Base-by-base conservation (phyloP, 2,113 vertebrate genomes). In the Percina caprodes region DNA sequence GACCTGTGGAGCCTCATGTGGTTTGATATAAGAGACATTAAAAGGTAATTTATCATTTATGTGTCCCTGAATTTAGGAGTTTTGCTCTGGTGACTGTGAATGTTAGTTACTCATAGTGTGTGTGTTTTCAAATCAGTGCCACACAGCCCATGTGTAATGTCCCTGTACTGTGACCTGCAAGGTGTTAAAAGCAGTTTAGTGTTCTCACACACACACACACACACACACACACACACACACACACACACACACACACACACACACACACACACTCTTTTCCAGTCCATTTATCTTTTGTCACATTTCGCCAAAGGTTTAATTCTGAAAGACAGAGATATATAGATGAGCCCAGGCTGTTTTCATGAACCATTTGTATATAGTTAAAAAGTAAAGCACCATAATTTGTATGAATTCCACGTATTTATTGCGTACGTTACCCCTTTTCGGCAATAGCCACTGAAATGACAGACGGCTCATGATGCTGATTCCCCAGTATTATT, bases 101-200 rank as follows among this genome's bases (percentile, higher is more conserved):
- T 68, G 68, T 51, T 9, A 19, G 66, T 70, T 59, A 39, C 24
- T 65, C 18, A 45, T 3, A 4, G 9, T 30, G 35, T 62, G 71
- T 49, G 24, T 49, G 16, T 51, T 52, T 54, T 55, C 24, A 58
- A 61, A 67, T 84, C 70, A 35, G 19, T 60, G 45, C 42, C 51
- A 45, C 42, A 13, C 49, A 69, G 56, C 24, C n/a, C n/a, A 35
- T 14, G 46, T 78, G 66, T 56, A 59, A 42, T 59, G 35, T 21
- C 52, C 13, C 4, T 72, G 24, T 63, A 30, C 58, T 77, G 58
- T 82, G 74, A 69, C 74, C 78, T 52, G 78, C 48, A 51, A 55
- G 70, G 84, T 82, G 87, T 82, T 89, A 89, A 91, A 88, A 89
- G 83, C 87, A 60, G 82, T 88, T 86, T 71, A 52, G 21, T 46